Evolutionary conservation across 2,888 invertebrate genomes (phyloP).

Genomic region (Toxonevra muliebris): DNA sequence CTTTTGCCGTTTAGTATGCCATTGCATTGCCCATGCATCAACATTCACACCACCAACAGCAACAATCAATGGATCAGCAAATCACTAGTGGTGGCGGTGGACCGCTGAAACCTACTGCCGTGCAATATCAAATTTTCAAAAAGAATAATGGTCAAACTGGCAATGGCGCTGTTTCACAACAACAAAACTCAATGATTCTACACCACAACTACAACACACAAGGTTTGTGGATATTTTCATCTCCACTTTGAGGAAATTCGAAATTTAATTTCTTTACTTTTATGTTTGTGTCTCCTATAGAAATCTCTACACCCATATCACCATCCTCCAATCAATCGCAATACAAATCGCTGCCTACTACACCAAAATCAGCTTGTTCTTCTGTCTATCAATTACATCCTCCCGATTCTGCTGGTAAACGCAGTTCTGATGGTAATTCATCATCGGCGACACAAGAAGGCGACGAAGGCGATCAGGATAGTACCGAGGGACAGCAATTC

Average conservation of each 20-base stretch:
- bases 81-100: slow-evolving; percentile 34
- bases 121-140: slow-evolving; percentile 60
- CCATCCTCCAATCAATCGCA: slow-evolving; percentile 43
- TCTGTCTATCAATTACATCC: slow-evolving; percentile 46
- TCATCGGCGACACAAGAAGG: slow-evolving; percentile 42
- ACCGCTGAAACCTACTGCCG: slow-evolving; percentile 42
- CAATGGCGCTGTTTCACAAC: slow-evolving; percentile 16
- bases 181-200: slow-evolving; percentile 45
- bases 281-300: slow-evolving; percentile 28
- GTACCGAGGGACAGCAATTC: slow-evolving; percentile 66
- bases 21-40: slow-evolving; percentile 46
- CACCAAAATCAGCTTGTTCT: slow-evolving; percentile 59
- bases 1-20: slow-evolving; percentile 42
- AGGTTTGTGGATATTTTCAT: slow-evolving; percentile 30
- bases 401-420: slow-evolving; percentile 47
- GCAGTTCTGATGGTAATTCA: slow-evolving; percentile 38
- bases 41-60: slow-evolving; percentile 47
- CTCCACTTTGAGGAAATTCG: background rate
- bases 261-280: background rate
- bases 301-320: slow-evolving; percentile 52
- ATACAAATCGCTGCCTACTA: slow-evolving; percentile 61
- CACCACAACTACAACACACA: slow-evolving; percentile 50
- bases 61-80: slow-evolving; percentile 41
- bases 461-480: slow-evolving; percentile 52
- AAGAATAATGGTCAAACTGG: slow-evolving; percentile 53